A percentile compares a stretch with the other conserved stretches of the same genome.
These are phyloP conservation scores for Kryptopterus vitreolus DNA, from an alignment of 2,797 vertebrate genomes.

Conservation along the genomic window DNA sequence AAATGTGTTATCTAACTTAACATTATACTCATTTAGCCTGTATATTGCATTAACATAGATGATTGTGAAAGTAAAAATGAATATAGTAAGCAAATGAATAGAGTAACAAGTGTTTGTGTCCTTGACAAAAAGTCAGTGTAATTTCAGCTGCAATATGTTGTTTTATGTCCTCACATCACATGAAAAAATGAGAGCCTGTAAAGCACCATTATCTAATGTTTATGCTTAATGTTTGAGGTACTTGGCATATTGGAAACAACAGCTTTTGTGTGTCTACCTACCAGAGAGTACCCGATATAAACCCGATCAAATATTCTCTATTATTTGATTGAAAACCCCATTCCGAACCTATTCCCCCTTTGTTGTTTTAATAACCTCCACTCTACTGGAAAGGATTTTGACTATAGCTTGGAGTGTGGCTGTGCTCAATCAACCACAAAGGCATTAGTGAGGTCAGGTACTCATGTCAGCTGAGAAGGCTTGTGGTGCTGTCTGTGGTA, in stretches of 20 bases:
- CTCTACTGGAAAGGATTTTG: too few relatives aligned
- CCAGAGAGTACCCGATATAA: not conserved
- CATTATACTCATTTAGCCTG: not conserved
- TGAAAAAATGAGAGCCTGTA: not conserved
- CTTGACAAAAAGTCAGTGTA: not conserved
- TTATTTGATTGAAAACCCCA: too few relatives aligned
- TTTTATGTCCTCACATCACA: not conserved
- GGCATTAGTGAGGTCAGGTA: not conserved
- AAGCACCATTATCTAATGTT: not conserved
- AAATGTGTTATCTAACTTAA: not conserved
- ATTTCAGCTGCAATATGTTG: not conserved
- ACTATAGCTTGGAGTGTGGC: not conserved
- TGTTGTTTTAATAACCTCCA: too few relatives aligned
- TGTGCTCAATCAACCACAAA: not conserved
- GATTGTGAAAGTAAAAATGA: too few relatives aligned
- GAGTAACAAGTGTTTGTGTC: not conserved
- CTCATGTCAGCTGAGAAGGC: not conserved
- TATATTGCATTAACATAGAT: not conserved
- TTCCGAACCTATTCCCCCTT: too few relatives aligned
- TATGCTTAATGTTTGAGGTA: not conserved
- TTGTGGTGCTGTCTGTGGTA: not conserved
- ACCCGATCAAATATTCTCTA: too few relatives aligned
- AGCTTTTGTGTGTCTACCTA: not conserved
- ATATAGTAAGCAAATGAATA: not conserved
- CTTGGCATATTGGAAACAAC: not conserved